phyloP scores from a whole-genome alignment of 2,888 invertebrate genomes.

The Ophion ellenae region DNA sequence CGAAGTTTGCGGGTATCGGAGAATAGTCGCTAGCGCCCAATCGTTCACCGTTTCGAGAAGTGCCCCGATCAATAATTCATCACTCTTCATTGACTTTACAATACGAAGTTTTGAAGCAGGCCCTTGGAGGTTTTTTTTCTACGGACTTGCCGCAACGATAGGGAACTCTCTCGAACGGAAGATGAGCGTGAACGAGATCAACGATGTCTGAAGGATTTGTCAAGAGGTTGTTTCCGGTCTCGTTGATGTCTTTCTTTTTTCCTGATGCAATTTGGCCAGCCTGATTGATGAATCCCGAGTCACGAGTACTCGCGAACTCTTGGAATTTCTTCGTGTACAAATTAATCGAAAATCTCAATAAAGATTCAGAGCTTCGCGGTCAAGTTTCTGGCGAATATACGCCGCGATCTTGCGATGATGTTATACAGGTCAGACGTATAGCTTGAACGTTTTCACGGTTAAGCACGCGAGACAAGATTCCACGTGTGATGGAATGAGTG shows the following conservation, averaged over 20 bases:
- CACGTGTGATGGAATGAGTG: conserved; percentile 14
- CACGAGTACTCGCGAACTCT: neutral
- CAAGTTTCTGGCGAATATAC: conserved; percentile 59
- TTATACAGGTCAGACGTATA: neutral
- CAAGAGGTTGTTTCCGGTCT: neutral
- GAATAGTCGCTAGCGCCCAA: neutral
- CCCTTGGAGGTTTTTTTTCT: neutral
- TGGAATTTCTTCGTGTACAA: neutral
- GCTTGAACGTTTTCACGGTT: neutral
- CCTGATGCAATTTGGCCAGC: neutral
- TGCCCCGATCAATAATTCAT: conserved; percentile 28
- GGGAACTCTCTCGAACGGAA: neutral
- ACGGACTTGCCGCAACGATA: neutral
- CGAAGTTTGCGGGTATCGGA: neutral
- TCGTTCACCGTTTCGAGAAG: conserved; percentile 2
- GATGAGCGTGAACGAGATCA: conserved; percentile 14
- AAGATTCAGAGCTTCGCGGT: conserved; percentile 62
- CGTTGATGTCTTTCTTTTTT: neutral
- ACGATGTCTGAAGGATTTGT: conserved; percentile 1
- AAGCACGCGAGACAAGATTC: conserved; percentile 20
- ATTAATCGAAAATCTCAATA: neutral
- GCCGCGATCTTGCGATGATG: no score
- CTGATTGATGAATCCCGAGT: neutral
- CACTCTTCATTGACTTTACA: conserved; percentile 28
- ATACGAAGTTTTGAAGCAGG: conserved; percentile 2